Conservation (phyloP, 2,888 invertebrate species). For the Drosophila nigricruria region DNA sequence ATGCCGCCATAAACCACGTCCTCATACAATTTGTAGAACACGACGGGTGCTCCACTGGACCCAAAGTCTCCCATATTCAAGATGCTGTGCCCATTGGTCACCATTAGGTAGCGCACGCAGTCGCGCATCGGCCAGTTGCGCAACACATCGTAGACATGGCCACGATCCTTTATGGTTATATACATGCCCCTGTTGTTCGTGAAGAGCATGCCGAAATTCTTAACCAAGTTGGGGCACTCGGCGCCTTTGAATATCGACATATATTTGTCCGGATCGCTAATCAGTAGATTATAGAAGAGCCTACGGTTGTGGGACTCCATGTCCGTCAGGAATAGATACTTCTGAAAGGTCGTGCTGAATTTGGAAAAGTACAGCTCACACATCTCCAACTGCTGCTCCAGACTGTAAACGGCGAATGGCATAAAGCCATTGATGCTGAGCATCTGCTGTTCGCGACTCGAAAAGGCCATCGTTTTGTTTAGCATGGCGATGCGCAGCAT, state of each 20-base stretch:
- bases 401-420: slow-evolving; percentile 28
- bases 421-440: slow-evolving; percentile 50
- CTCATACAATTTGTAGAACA: slow-evolving; percentile 24
- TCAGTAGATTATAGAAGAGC: slow-evolving; percentile 51
- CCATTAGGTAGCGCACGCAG: slow-evolving; percentile 42
- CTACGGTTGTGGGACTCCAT: slow-evolving; percentile 21
- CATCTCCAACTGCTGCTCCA: slow-evolving; percentile 41
- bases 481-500: neutral
- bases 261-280: slow-evolving; percentile 29
- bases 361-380: neutral
- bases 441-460: slow-evolving; percentile 54
- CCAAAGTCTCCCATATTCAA: slow-evolving; percentile 54
- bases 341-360: neutral
- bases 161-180: slow-evolving; percentile 56
- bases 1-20: slow-evolving; percentile 56
- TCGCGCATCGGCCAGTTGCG: slow-evolving; percentile 53
- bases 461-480: slow-evolving; percentile 46
- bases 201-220: neutral
- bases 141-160: slow-evolving; percentile 50
- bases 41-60: slow-evolving; percentile 17
- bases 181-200: slow-evolving; percentile 22
- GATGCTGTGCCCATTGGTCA: slow-evolving; percentile 48
- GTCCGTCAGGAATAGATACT: slow-evolving; percentile 26
- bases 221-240: neutral
- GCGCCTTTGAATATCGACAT: slow-evolving; percentile 28